Conservation (phyloP, 1,140 invertebrate genomes). For the Copidosoma floridanum region DNA sequence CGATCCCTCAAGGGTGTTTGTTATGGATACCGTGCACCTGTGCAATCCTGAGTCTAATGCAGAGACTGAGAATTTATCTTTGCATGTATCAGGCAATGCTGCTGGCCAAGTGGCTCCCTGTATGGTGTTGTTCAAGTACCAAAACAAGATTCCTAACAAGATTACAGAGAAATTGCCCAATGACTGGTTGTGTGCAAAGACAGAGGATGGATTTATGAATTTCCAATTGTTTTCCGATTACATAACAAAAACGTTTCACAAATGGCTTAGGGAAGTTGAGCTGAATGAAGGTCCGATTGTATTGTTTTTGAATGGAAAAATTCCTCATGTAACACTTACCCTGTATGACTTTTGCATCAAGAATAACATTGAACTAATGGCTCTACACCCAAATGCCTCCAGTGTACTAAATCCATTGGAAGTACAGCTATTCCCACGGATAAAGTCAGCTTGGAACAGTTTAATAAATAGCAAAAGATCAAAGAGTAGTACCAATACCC, state of each 20-base stretch:
- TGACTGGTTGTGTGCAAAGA: background rate
- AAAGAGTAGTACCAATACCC: background rate
- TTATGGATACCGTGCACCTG: background rate
- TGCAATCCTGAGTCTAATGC: background rate
- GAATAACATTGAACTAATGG: constrained; percentile 2
- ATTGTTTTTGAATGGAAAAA: background rate
- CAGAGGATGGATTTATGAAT: background rate
- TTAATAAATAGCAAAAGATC: background rate
- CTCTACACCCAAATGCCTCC: background rate
- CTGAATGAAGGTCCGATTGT: constrained; percentile 1
- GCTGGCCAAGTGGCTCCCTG: background rate
- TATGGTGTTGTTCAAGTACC: background rate
- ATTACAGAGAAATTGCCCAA: background rate
- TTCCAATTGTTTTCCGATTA: background rate
- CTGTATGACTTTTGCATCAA: background rate
- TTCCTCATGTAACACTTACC: background rate
- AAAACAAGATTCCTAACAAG: background rate
- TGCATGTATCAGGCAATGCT: background rate
- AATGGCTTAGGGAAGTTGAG: background rate
- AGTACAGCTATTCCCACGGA: background rate
- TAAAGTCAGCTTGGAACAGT: background rate
- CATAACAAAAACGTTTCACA: background rate
- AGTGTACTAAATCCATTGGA: background rate
- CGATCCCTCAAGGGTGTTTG: background rate
- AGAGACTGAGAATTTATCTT: background rate